phyloP scores from a whole-genome alignment of 2,888 invertebrate species.

The Nycteola revayana region DNA sequence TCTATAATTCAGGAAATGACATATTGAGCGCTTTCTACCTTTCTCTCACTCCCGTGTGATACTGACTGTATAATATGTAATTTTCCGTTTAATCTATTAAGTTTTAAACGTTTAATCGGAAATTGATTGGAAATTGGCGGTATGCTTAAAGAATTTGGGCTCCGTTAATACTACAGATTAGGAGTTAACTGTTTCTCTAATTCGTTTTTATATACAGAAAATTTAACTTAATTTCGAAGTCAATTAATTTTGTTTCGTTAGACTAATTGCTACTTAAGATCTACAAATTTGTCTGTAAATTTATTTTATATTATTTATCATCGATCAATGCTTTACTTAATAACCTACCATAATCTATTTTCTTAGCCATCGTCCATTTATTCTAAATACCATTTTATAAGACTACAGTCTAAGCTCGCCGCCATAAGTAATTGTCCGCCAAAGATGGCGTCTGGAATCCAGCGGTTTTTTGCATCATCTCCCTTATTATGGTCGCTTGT shows the following conservation, averaged over 20 bases:
- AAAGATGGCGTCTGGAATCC: constrained; percentile 32
- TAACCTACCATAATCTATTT: too few species aligned
- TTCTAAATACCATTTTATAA: constrained; percentile 9
- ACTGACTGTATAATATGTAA: constrained; percentile 32
- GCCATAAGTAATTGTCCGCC: constrained; percentile 25
- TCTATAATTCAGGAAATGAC: constrained; percentile 40
- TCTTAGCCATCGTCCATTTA: background rate
- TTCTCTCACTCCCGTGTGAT: constrained; percentile 41
- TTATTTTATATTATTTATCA: too few species aligned
- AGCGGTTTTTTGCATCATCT: constrained; percentile 36
- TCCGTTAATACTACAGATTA: too few species aligned
- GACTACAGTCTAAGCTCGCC: too few species aligned
- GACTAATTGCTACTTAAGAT: too few species aligned
- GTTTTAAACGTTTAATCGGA: constrained; percentile 28
- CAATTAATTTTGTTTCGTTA: too few species aligned
- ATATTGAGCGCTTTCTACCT: constrained; percentile 44
- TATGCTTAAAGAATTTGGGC: constrained; percentile 16
- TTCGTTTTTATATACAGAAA: too few species aligned
- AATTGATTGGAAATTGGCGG: constrained; percentile 27
- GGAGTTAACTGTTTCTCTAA: too few species aligned
- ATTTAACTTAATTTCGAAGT: too few species aligned
- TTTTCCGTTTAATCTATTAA: constrained; percentile 38
- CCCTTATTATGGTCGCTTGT: constrained; percentile 34
- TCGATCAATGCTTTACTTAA: too few species aligned
- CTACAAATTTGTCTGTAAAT: too few species aligned